Evolutionary conservation across 1,140 invertebrate species (phyloP).

Genomic region (Leptopilina clavipes): DNA sequence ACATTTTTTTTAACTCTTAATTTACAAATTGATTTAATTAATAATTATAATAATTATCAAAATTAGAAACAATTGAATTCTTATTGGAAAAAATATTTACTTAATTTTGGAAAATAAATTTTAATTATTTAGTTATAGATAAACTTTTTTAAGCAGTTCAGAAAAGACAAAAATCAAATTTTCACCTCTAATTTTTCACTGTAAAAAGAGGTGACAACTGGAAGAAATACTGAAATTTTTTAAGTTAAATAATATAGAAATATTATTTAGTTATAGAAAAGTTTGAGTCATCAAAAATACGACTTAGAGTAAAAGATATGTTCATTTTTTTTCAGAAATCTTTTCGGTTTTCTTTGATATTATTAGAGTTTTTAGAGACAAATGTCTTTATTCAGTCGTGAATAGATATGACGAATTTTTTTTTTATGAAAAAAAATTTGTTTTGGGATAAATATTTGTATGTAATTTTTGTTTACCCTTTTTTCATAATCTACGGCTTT

Average conservation of each 20-base stretch:
- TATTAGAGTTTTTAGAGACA: conserved; percentile 9
- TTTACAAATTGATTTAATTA: neutral
- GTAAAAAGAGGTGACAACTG: too few relatives aligned
- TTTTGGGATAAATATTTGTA: neutral
- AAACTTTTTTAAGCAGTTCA: too few relatives aligned
- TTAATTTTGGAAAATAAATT: too few relatives aligned
- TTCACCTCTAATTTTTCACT: too few relatives aligned
- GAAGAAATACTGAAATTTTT: too few relatives aligned
- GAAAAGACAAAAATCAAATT: too few relatives aligned
- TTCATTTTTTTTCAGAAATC: neutral
- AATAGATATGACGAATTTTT: conserved; percentile 10
- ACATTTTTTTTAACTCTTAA: neutral
- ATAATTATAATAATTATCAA: too few relatives aligned
- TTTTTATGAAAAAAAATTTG: neutral
- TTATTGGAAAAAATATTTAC: too few relatives aligned
- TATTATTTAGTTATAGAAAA: too few relatives aligned
- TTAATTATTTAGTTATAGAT: too few relatives aligned
- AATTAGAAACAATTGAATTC: too few relatives aligned
- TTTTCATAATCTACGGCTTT: conserved; percentile 33
- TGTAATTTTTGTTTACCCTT: neutral
- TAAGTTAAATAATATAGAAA: too few relatives aligned
- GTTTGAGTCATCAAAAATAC: neutral
- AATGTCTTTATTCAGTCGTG: conserved; percentile 15
- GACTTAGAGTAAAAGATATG: conserved; percentile 16
- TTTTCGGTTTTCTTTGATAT: conserved; percentile 2